Evolutionary conservation across 2,797 vertebrate species (phyloP), one percentile per base, ranked within the genome.

Genomic region (Poliocrania exsul): DNA sequence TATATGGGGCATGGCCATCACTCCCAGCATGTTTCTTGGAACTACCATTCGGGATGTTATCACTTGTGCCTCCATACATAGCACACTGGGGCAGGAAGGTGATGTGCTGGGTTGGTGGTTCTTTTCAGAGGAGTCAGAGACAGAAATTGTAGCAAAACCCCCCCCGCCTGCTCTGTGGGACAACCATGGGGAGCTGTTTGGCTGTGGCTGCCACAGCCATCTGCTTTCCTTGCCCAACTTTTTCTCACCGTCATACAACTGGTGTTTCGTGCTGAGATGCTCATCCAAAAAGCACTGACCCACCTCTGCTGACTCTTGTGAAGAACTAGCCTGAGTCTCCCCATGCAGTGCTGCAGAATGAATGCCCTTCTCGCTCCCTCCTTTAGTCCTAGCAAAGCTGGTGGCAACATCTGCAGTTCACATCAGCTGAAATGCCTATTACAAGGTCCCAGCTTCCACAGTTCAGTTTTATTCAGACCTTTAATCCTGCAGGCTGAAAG

Each of bases 401-500:
- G 57, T 51, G 49, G 65, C 65, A 88, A 62, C 51, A 77, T 40
- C 40, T 64, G 64, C 64, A 47, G 33, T 31, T 86, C 51, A 16
- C 49, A 33, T 18, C 2, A 1, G 67, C 44, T 70, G 0, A 46
- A 83, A 23, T 23, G 23, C 61, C 46, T 74, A 6, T 81, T 71
- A 77, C 19, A 66, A 44, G 53, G 33, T 44, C 49, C 46, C 4
- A 4, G 47, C 67, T 90, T 69, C 8, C 2, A 47, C 0, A 0
- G 24, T 54, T 75, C 53, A 80, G 86, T 44, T 94, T 86, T 82
- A 38, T 53, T 80, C 71, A 90, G 57, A 70, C 44, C 60, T 77
- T 80, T 83, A 83, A 71, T 83, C 78, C 57, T 66, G 46, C 7
- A 2, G 51, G 29, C 79, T 75, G 54, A 79, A 87, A 79, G 58